A percentile compares a stretch with the other conserved stretches of the same genome.
Evolutionary conservation across 1,140 invertebrate genomes (phyloP).

Genomic region (Calycopis cecrops): DNA sequence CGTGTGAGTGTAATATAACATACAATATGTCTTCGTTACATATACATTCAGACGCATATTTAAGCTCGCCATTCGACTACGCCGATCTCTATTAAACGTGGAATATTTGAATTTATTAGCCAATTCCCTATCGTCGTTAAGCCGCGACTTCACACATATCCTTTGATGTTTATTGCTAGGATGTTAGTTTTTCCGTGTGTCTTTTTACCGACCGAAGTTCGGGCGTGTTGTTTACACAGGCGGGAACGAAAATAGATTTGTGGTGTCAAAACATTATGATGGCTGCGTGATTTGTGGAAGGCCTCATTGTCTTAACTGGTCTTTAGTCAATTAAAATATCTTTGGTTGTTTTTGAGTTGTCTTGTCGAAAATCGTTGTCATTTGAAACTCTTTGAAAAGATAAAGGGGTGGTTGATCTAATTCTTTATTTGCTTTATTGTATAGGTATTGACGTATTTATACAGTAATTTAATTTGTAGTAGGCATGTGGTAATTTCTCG

Average conservation of each 20-base stretch:
- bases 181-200: conserved; percentile 74
- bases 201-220: conserved; percentile 72
- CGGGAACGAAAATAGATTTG: conserved; percentile 65
- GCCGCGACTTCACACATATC: conserved; percentile 14
- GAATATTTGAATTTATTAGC: conserved; percentile 12
- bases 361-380: too few relatives aligned
- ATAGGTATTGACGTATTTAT: too few relatives aligned
- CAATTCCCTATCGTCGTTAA: conserved; percentile 23
- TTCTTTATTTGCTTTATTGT: too few relatives aligned
- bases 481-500: too few relatives aligned
- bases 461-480: too few relatives aligned
- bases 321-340: conserved; percentile 19
- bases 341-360: neutral
- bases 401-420: too few relatives aligned
- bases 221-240: conserved; percentile 65
- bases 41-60: too few relatives aligned
- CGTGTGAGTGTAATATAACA: too few relatives aligned
- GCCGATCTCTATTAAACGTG: too few relatives aligned
- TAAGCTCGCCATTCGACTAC: too few relatives aligned
- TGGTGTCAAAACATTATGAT: conserved; percentile 67
- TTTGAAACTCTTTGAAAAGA: too few relatives aligned
- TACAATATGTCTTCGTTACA: too few relatives aligned
- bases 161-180: conserved; percentile 68
- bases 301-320: conserved; percentile 20
- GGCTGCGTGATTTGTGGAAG: conserved; percentile 47